phyloP scores from a whole-genome alignment of 2,797 vertebrate genomes.

The Silurus lanzhouensis region DNA sequence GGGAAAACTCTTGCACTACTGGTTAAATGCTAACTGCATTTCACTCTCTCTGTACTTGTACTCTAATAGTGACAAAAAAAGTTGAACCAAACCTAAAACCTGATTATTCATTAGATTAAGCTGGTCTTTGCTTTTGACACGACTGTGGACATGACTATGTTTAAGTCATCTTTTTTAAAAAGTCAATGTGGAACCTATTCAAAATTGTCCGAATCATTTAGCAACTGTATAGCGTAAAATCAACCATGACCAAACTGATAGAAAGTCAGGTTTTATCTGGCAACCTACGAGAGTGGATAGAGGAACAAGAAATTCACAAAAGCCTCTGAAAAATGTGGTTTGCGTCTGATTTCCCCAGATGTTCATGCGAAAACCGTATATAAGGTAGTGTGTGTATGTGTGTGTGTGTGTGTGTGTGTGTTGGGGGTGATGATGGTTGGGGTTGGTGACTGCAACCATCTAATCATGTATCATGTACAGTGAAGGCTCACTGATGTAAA shows the following conservation, averaged over 20 bases:
- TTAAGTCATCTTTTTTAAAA: not conserved
- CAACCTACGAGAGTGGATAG: not conserved
- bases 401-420: too few relatives aligned
- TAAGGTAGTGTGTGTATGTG: too few relatives aligned
- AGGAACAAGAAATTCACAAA: constrained; percentile 5
- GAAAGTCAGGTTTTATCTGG: not conserved
- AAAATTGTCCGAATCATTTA: not conserved
- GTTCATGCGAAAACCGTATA: not conserved
- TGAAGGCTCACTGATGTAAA: not conserved
- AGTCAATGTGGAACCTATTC: not conserved
- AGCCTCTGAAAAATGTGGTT: not conserved
- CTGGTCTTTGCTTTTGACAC: not conserved
- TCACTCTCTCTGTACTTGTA: too few relatives aligned
- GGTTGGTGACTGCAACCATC: too few relatives aligned
- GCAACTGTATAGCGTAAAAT: not conserved
- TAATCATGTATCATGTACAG: not conserved
- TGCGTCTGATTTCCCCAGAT: constrained; percentile 12
- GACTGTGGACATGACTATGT: not conserved
- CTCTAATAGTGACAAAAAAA: too few relatives aligned
- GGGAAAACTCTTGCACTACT: too few relatives aligned
- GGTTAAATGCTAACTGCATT: too few relatives aligned
- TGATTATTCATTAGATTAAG: not conserved
- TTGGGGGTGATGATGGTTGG: too few relatives aligned
- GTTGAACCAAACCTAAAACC: not conserved
- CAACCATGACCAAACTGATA: not conserved